phyloP scores from a whole-genome alignment of 2,797 vertebrate genomes.

The Spheniscus humboldti region DNA sequence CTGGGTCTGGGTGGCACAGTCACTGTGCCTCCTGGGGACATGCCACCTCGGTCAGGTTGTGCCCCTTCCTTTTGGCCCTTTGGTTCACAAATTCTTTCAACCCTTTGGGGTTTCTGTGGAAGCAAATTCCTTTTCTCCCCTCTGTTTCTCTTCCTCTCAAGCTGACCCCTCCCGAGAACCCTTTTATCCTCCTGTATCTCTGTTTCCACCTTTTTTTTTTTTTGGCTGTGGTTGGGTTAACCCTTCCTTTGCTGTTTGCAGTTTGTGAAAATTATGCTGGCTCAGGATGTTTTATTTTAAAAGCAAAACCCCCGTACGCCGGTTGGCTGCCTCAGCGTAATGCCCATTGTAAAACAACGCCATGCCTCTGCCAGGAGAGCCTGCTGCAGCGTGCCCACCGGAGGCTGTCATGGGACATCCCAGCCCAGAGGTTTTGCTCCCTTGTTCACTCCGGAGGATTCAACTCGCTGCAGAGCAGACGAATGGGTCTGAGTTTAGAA shows the following conservation, averaged over 20 bases:
- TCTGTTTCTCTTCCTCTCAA: conserved; percentile 2
- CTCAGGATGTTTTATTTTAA: background rate
- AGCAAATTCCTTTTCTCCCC: conserved; percentile 11
- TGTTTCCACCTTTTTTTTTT: background rate
- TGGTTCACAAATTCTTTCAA: background rate
- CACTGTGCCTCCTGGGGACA: background rate
- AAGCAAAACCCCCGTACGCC: fast-evolving
- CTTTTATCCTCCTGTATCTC: conserved; percentile 18
- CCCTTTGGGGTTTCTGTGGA: background rate
- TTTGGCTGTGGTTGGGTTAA: background rate
- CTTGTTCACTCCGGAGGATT: fast-evolving
- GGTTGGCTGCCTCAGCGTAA: background rate
- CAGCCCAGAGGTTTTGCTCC: background rate
- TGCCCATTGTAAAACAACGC: fast-evolving
- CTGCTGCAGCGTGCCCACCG: fast-evolving
- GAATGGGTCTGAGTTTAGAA: background rate
- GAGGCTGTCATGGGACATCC: background rate
- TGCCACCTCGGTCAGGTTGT: background rate
- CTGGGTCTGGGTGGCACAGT: background rate
- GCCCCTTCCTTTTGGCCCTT: background rate
- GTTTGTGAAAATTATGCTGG: background rate
- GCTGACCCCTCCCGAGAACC: background rate
- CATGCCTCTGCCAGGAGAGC: background rate
- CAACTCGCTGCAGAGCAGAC: background rate
- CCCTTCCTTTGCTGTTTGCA: background rate